Evolutionary conservation across 2,888 invertebrate genomes (phyloP), one percentile per base, ranked within the genome.

Genomic region (Scaptomyza reducta): DNA sequence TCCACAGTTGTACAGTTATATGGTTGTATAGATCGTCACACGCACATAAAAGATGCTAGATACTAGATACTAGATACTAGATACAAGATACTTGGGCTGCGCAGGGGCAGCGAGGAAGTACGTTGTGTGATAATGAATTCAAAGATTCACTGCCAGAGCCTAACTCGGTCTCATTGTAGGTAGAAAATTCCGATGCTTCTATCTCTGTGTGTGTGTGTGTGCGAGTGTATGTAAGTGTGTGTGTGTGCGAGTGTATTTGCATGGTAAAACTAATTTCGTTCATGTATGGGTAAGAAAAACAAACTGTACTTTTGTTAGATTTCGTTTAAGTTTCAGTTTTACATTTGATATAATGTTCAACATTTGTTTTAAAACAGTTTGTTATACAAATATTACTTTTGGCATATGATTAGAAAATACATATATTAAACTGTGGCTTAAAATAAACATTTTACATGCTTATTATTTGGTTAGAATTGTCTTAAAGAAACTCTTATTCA

Each of bases 121-220:
- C 50, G 51, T 46, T 86, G 88, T 86, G 88, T 88, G 84, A 87
- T 87, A 79, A 89, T 88, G 89, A 89, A 89, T 89, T 89, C 87
- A 76, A 61, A 78, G 78, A 89, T 87, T 88, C 88, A 89, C 89
- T 88, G 88, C 54, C 88, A 89, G 40, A 40, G 70, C 70, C 45
- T 40, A 57, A 76, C 56, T 79, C 72, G 58, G 44, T 54, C 64
- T 38, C 44, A 41, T 61, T 61, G 61, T 60, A 22, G 18, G 33
- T 45, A 29, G n/a, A 27, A 14, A 14, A 44, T 18, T 5, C 33
- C 58, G 22, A 58, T 18, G 16, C 33, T 35, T 44, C 18, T 38
- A 1, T 38, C 18, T 38, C 3, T 38, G 25, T 7, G 6, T 38
- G 25, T 53, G 11, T 35, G 31, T 45, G 13, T 38, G 31, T 57